These are phyloP conservation scores for Eucriotettix oculatus DNA, from an alignment of 2,888 invertebrate species.

Conservation along the genomic window DNA sequence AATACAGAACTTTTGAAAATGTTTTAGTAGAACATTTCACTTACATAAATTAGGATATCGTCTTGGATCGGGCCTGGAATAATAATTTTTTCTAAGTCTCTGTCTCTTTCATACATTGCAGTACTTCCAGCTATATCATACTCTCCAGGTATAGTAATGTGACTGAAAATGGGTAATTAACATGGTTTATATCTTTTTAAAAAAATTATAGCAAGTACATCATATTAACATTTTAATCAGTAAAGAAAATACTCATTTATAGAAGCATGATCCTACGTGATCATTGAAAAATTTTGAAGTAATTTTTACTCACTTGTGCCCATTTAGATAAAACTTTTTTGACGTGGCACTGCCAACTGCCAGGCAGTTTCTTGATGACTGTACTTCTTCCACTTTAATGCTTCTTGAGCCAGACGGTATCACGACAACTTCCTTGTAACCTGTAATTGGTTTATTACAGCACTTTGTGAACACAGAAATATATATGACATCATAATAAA, in stretches of 20 bases:
- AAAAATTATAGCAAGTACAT: too few species aligned
- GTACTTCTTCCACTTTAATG: slow-evolving; percentile 58
- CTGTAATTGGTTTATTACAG: slow-evolving; percentile 22
- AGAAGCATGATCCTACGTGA: background rate
- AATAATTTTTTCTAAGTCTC: slow-evolving; percentile 62
- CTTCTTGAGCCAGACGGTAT: slow-evolving; percentile 68
- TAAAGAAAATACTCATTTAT: too few species aligned
- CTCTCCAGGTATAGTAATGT: slow-evolving; percentile 57
- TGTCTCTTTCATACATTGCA: slow-evolving; percentile 59
- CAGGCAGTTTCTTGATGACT: slow-evolving; percentile 59
- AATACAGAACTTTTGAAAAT: background rate
- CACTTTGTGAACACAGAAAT: too few species aligned
- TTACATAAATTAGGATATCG: slow-evolving; percentile 66
- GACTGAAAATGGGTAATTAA: slow-evolving; percentile 28
- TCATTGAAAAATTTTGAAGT: background rate
- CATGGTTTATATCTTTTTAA: background rate
- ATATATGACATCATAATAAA: too few species aligned
- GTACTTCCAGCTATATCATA: slow-evolving; percentile 66
- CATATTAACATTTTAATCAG: too few species aligned
- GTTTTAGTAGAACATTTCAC: slow-evolving; percentile 16
- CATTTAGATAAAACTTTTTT: slow-evolving; percentile 61
- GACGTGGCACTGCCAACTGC: slow-evolving; percentile 55
- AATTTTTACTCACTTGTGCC: slow-evolving; percentile 40
- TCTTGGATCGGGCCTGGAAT: slow-evolving; percentile 70
- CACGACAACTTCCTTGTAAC: slow-evolving; percentile 36